Evolutionary conservation across 1,140 invertebrate species (phyloP).

Genomic region (Manduca sexta): DNA sequence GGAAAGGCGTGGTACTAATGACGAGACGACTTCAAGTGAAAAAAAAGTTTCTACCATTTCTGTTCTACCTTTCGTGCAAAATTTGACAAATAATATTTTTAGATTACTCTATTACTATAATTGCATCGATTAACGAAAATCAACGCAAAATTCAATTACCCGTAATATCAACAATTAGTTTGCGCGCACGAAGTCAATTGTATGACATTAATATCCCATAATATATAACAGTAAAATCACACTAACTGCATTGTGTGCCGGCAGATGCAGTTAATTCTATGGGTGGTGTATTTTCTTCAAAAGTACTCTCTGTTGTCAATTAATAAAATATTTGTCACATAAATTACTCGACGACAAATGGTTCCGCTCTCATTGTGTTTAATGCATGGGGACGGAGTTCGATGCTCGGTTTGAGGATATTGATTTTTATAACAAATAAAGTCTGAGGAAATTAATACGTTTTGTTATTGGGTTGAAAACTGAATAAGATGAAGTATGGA

Average conservation of each 20-base stretch:
- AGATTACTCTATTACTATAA: neutral
- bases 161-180: neutral
- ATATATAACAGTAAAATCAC: neutral
- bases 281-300: conserved; percentile 51
- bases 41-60: too few relatives aligned
- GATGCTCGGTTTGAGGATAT: too few relatives aligned
- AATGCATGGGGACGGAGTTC: too few relatives aligned
- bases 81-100: too few relatives aligned
- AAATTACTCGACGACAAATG: conserved; percentile 48
- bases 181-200: neutral
- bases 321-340: conserved; percentile 68
- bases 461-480: too few relatives aligned
- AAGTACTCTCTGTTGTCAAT: conserved; percentile 35
- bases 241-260: neutral
- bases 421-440: too few relatives aligned
- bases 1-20: too few relatives aligned
- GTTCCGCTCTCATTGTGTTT: conserved; percentile 33
- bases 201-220: neutral
- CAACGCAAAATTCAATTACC: neutral
- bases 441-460: too few relatives aligned
- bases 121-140: neutral
- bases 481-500: too few relatives aligned
- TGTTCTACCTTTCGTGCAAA: too few relatives aligned
- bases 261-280: conserved; percentile 38
- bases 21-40: too few relatives aligned